Percentiles rank a stretch among this genome's conserved stretches.
Conservation (phyloP, 2,113 vertebrate genomes). For the Ptilonorhynchus violaceus region DNA sequence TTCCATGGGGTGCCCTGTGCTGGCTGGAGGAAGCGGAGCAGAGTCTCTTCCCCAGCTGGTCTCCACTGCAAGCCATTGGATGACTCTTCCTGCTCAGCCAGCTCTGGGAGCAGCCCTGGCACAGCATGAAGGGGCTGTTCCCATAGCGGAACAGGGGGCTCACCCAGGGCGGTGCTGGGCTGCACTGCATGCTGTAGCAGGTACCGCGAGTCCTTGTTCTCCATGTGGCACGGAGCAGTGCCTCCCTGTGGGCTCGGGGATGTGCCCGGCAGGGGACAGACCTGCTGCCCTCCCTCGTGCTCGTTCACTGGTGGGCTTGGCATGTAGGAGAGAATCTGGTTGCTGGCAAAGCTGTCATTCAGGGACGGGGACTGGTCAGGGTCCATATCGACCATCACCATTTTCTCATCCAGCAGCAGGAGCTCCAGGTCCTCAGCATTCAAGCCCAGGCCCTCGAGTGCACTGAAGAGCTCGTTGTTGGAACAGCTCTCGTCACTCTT, state of each 20-base stretch:
- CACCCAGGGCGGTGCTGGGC: background rate
- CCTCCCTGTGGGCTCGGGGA: background rate
- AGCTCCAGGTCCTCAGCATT: constrained; percentile 79
- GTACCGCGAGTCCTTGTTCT: background rate
- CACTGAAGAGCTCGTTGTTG: constrained; percentile 72
- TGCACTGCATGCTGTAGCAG: background rate
- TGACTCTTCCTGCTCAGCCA: rapidly evolving
- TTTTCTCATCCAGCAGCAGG: constrained; percentile 79
- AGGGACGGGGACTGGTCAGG: constrained; percentile 45
- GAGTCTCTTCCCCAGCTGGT: background rate
- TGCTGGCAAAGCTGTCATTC: constrained; percentile 67
- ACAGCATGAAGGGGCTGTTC: background rate
- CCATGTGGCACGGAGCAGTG: rapidly evolving
- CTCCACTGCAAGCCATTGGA: background rate
- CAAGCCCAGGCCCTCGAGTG: constrained; percentile 75
- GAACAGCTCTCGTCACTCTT: constrained; percentile 69
- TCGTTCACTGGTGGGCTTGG: constrained; percentile 59
- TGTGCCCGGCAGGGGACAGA: background rate
- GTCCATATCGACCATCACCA: constrained; percentile 73
- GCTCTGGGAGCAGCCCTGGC: background rate
- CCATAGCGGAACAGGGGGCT: background rate
- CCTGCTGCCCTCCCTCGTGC: background rate
- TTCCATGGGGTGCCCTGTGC: background rate
- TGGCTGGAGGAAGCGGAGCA: background rate
- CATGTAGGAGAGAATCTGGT: constrained; percentile 73